A percentile compares a stretch with the other conserved stretches of the same genome.
phyloP scores from a whole-genome alignment of 2,888 invertebrate species.

The Zootermopsis nevadensis region DNA sequence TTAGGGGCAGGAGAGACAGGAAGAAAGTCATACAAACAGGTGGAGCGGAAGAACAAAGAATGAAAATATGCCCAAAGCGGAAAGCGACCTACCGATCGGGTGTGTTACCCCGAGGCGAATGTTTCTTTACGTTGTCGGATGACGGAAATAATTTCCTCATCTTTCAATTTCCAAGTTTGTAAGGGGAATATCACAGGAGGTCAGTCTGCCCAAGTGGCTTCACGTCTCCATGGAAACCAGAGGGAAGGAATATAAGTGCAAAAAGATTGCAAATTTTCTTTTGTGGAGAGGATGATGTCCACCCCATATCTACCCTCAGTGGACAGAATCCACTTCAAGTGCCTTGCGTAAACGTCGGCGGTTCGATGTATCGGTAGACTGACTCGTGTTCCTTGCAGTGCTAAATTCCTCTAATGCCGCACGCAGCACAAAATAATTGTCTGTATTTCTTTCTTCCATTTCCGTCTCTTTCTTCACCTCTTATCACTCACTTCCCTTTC shows the following conservation, averaged over 20 bases:
- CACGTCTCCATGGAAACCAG: constrained; percentile 3
- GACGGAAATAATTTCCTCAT: neutral
- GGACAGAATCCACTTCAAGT: neutral
- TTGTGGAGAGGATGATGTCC: neutral
- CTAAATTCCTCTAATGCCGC: too few relatives aligned
- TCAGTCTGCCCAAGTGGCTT: constrained; percentile 6
- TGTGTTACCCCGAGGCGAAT: neutral
- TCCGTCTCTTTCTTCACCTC: too few relatives aligned
- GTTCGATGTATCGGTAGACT: neutral
- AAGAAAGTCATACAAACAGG: too few relatives aligned
- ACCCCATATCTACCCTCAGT: neutral
- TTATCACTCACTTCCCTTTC: too few relatives aligned
- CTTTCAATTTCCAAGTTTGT: neutral
- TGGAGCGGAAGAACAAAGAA: neutral
- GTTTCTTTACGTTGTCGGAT: neutral
- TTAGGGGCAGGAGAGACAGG: too few relatives aligned
- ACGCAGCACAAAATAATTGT: too few relatives aligned
- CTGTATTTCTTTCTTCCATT: too few relatives aligned
- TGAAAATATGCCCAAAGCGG: neutral
- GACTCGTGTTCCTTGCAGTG: neutral
- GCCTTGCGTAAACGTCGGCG: too few relatives aligned
- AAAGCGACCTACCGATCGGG: neutral
- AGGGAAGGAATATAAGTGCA: constrained; percentile 2
- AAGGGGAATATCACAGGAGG: neutral
- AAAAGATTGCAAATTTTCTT: constrained; percentile 8